Conservation (phyloP, 2,888 invertebrate species). For the Ectropis crepuscularia region DNA sequence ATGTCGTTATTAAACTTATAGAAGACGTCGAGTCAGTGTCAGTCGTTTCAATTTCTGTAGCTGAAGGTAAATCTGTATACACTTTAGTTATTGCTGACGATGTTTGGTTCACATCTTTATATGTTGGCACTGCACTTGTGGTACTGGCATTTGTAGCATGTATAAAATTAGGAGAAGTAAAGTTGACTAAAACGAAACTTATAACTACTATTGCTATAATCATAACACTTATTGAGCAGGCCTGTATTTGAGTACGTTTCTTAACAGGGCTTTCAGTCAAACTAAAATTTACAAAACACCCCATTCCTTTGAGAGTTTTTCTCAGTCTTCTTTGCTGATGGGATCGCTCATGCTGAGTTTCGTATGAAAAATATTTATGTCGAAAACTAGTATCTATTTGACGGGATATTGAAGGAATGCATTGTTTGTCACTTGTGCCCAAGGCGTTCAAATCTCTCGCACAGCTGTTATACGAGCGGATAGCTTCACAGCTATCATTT, state of each 20-base stretch:
- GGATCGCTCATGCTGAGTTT: slow-evolving; percentile 60
- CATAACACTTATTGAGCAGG: slow-evolving; percentile 83
- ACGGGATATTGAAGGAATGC: slow-evolving; percentile 77
- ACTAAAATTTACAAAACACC: slow-evolving; percentile 76
- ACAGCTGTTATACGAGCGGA: slow-evolving; percentile 48
- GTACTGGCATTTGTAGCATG: slow-evolving; percentile 64
- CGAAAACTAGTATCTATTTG: slow-evolving; percentile 72
- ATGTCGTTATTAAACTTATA: slow-evolving; percentile 45
- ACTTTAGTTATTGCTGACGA: slow-evolving; percentile 62
- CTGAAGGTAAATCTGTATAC: slow-evolving; percentile 52
- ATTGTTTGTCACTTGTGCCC: slow-evolving; percentile 53
- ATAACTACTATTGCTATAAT: slow-evolving; percentile 80
- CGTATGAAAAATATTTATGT: slow-evolving; percentile 72
- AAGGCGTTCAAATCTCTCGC: slow-evolving; percentile 46
- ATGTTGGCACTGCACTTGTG: slow-evolving; percentile 79
- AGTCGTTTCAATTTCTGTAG: slow-evolving; percentile 43
- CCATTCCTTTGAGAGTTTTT: slow-evolving; percentile 77
- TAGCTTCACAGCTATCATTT: slow-evolving; percentile 49
- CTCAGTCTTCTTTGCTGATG: slow-evolving; percentile 67
- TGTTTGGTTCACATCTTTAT: slow-evolving; percentile 63
- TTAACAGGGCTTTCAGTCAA: slow-evolving; percentile 75
- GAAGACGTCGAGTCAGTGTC: slow-evolving; percentile 50
- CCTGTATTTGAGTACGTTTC: slow-evolving; percentile 80
- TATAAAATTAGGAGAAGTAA: slow-evolving; percentile 75
- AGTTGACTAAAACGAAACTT: slow-evolving; percentile 81